These are phyloP conservation scores for Triplophysa rosa DNA, from an alignment of 2,113 vertebrate species.

Conservation along the genomic window DNA sequence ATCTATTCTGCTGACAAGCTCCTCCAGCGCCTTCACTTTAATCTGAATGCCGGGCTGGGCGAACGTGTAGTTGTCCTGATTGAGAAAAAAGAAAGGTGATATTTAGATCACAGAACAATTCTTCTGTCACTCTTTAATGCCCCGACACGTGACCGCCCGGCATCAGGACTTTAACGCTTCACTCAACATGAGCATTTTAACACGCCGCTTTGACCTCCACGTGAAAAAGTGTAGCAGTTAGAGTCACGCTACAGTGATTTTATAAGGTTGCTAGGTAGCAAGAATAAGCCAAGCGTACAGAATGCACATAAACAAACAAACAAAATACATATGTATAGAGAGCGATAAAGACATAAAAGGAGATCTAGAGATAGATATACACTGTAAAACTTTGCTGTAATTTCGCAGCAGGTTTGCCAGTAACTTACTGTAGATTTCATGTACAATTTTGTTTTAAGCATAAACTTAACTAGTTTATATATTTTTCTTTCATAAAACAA, in stretches of 20 bases:
- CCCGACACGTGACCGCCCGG: background rate
- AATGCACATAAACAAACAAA: too few relatives aligned
- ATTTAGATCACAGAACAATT: constrained; percentile 4
- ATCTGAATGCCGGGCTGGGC: constrained; percentile 98
- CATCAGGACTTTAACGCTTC: background rate
- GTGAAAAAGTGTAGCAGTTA: background rate
- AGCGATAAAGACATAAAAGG: too few relatives aligned
- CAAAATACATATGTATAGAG: too few relatives aligned
- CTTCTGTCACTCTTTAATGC: background rate
- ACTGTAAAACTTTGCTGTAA: too few relatives aligned
- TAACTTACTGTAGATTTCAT: too few relatives aligned
- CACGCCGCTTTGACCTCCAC: background rate
- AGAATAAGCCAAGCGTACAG: too few relatives aligned
- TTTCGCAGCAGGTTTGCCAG: too few relatives aligned
- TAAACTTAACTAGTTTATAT: too few relatives aligned
- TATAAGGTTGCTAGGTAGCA: too few relatives aligned
- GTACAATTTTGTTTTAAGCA: too few relatives aligned
- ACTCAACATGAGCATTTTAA: background rate
- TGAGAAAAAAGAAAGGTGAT: constrained; percentile 26
- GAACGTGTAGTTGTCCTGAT: constrained; percentile 84
- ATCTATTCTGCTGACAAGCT: constrained; percentile 95
- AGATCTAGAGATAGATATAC: too few relatives aligned
- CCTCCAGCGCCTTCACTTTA: constrained; percentile 96
- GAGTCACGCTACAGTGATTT: background rate
- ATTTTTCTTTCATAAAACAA: too few relatives aligned